Evolutionary conservation across 2,888 invertebrate species (phyloP).

Genomic region (Drosophila mimica): DNA sequence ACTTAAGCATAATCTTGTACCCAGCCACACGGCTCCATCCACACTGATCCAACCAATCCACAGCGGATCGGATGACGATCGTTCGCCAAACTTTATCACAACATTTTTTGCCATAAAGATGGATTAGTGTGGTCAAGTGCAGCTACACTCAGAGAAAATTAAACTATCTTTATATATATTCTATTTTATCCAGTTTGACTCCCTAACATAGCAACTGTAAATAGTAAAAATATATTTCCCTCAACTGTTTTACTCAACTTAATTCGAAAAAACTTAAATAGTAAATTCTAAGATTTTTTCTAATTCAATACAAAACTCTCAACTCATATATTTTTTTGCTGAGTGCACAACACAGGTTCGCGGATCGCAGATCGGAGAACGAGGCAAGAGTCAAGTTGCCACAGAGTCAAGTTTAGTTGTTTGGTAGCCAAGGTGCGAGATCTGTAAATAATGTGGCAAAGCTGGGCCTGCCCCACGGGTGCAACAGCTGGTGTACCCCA

Average conservation of each 20-base stretch:
- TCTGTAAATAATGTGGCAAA: conserved; percentile 79
- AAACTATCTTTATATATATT: background rate
- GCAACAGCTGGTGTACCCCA: conserved; percentile 45
- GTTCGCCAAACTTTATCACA: conserved; percentile 69
- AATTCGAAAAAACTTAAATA: no score
- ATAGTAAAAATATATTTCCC: background rate
- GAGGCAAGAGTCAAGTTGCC: conserved; percentile 2
- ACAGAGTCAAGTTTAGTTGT: conserved; percentile 2
- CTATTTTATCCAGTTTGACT: background rate
- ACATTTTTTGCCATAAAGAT: conserved; percentile 67
- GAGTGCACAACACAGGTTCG: background rate
- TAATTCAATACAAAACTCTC: background rate
- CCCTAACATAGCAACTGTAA: background rate
- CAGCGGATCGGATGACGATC: conserved; percentile 30
- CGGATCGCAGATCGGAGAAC: background rate
- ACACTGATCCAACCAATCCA: conserved; percentile 37
- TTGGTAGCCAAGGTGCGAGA: conserved; percentile 75
- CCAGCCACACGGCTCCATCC: conserved; percentile 43
- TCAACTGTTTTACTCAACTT: background rate
- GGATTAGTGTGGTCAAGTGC: conserved; percentile 79
- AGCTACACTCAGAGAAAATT: conserved; percentile 36
- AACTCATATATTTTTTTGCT: background rate
- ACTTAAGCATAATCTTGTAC: conserved; percentile 81
- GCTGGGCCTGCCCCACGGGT: conserved; percentile 18
- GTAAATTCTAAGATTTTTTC: background rate